Evolutionary conservation across 2,797 vertebrate species (phyloP).

Genomic region (Brachymystax lenok): DNA sequence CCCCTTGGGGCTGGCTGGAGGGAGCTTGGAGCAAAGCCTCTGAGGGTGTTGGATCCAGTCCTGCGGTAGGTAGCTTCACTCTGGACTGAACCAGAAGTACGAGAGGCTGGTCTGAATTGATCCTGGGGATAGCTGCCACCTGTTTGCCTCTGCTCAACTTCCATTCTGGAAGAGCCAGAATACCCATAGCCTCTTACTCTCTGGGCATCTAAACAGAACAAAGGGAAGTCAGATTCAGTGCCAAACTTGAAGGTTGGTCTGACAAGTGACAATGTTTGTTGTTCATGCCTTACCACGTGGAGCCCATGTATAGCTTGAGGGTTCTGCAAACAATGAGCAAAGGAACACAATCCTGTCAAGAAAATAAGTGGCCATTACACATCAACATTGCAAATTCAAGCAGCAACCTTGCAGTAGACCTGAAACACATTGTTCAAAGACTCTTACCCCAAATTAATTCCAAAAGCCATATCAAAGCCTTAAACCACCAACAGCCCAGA

Average conservation of each 20-base stretch:
- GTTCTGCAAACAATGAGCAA: neutral
- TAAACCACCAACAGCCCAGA: neutral
- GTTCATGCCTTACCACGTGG: neutral
- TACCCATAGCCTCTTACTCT: neutral
- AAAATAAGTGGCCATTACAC: neutral
- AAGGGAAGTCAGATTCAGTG: neutral
- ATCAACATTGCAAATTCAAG: neutral
- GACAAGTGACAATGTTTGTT: neutral
- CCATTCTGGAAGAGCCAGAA: neutral
- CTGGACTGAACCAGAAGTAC: neutral
- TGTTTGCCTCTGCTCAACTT: neutral
- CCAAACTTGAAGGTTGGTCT: neutral
- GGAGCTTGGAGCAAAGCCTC: neutral
- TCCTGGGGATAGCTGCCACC: neutral
- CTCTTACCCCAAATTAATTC: neutral
- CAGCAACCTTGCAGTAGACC: neutral
- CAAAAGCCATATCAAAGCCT: neutral
- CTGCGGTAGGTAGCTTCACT: neutral
- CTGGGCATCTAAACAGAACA: neutral
- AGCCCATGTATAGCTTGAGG: neutral
- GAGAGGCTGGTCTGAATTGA: slow-evolving; percentile 1
- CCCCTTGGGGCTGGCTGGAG: neutral
- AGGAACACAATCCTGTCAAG: neutral
- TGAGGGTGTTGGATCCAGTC: neutral
- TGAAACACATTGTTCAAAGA: neutral